Evolutionary conservation across 2,113 vertebrate genomes (phyloP).

Genomic region (Phylloscopus trochilus): DNA sequence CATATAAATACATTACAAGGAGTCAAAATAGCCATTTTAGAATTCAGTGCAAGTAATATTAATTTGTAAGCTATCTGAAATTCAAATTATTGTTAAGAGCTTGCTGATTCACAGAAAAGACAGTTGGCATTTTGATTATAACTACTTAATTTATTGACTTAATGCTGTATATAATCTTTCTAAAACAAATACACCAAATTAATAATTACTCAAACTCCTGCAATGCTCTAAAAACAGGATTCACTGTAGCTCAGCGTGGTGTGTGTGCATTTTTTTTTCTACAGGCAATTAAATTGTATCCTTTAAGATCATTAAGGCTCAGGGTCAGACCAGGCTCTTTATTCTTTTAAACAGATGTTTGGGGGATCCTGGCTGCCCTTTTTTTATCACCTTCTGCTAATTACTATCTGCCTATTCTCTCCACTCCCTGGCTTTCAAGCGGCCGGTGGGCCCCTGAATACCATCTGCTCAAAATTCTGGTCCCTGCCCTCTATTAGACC

Average conservation of each 20-base stretch:
- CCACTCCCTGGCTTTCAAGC: slow-evolving; percentile 49
- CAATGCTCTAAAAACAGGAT: neutral
- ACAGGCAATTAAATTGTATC: slow-evolving; percentile 56
- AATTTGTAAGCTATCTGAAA: slow-evolving; percentile 34
- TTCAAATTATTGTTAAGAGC: slow-evolving; percentile 27
- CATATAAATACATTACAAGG: neutral
- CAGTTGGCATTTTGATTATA: slow-evolving; percentile 36
- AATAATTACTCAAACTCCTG: slow-evolving; percentile 18
- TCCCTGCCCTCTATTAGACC: slow-evolving; percentile 66
- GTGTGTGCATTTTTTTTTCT: neutral
- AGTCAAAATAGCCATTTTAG: slow-evolving; percentile 7
- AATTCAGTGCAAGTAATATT: slow-evolving; percentile 17
- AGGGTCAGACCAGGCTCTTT: slow-evolving; percentile 58
- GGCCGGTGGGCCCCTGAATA: slow-evolving; percentile 56
- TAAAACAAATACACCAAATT: slow-evolving; percentile 47
- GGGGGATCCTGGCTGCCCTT: slow-evolving; percentile 51
- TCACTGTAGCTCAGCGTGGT: neutral
- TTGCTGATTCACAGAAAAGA: slow-evolving; percentile 24
- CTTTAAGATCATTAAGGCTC: slow-evolving; percentile 58
- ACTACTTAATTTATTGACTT: slow-evolving; percentile 10
- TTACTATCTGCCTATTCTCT: slow-evolving; percentile 69
- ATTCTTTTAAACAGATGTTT: slow-evolving; percentile 69
- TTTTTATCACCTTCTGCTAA: slow-evolving; percentile 68
- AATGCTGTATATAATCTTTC: slow-evolving; percentile 4
- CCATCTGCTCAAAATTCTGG: slow-evolving; percentile 87